A percentile compares a stretch with the other conserved stretches of the same genome.
Conservation (phyloP, 2,113 vertebrate species). For the Condylura cristata region DNA sequence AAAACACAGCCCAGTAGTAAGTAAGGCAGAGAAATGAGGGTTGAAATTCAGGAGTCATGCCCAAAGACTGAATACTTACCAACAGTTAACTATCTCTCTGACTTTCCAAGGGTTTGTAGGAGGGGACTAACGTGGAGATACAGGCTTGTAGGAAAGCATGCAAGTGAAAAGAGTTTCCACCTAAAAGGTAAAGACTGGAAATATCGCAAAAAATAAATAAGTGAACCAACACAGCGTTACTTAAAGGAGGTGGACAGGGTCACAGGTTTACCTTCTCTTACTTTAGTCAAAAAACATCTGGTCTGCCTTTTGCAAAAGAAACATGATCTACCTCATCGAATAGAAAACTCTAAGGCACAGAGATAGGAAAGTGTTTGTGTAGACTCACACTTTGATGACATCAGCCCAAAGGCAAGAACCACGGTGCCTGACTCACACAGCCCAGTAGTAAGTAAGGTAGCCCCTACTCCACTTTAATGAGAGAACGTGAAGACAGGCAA, state of each 20-base stretch:
- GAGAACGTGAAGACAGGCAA: background rate
- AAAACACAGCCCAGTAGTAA: background rate
- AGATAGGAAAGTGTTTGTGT: background rate
- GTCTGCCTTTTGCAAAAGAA: background rate
- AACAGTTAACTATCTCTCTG: background rate
- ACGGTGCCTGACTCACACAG: background rate
- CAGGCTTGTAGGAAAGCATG: background rate
- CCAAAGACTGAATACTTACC: background rate
- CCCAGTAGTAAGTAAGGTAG: too few species aligned
- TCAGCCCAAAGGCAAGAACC: background rate
- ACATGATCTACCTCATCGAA: background rate
- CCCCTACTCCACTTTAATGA: background rate
- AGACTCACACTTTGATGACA: background rate
- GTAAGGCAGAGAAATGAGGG: background rate
- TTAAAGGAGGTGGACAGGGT: background rate
- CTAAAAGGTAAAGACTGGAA: background rate
- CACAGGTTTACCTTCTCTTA: background rate
- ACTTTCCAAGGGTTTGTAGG: background rate
- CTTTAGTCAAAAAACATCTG: background rate
- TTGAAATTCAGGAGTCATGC: background rate
- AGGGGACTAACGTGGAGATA: accelerated
- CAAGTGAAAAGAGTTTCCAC: background rate
- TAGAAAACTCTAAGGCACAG: background rate
- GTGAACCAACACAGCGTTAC: too few species aligned
- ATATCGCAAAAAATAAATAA: background rate